Conservation (phyloP, 2,888 invertebrate species). For the Aleiodes testaceus region DNA sequence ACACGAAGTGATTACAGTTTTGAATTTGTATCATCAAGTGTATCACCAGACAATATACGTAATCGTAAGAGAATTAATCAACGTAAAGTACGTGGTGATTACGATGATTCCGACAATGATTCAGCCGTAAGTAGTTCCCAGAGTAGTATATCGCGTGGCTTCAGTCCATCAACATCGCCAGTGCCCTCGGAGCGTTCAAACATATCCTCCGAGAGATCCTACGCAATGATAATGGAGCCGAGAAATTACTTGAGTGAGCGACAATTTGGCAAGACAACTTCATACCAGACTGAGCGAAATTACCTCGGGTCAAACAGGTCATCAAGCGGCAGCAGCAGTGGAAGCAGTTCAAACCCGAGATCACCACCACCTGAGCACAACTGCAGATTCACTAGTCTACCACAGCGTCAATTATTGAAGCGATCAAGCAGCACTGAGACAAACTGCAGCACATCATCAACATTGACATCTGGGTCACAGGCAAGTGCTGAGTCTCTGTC, state of each 20-base stretch:
- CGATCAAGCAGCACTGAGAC: constrained; percentile 84
- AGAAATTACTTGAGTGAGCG: constrained; percentile 51
- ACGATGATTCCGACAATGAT: constrained; percentile 88
- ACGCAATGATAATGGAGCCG: constrained; percentile 65
- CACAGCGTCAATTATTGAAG: constrained; percentile 74
- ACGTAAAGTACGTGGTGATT: constrained; percentile 65
- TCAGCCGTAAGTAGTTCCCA: constrained; percentile 91
- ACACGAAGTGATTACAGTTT: constrained; percentile 77
- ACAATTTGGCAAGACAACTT: constrained; percentile 43
- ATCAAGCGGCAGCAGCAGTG: constrained; percentile 74
- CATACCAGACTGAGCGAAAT: constrained; percentile 49
- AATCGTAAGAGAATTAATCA: constrained; percentile 60
- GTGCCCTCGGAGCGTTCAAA: constrained; percentile 76
- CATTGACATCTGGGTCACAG: constrained; percentile 83
- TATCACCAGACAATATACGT: constrained; percentile 63
- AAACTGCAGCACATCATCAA: constrained; percentile 82
- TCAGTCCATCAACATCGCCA: constrained; percentile 84
- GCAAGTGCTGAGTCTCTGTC: constrained; percentile 77
- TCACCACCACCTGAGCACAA: constrained; percentile 54
- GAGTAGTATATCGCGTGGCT: constrained; percentile 83
- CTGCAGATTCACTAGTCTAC: constrained; percentile 58
- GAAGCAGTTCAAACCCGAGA: constrained; percentile 57
- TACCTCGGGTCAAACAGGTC: constrained; percentile 65
- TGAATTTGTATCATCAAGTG: constrained; percentile 72
- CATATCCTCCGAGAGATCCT: constrained; percentile 74